Percentiles rank a stretch among this genome's conserved stretches.
Evolutionary conservation across 2,113 vertebrate species (phyloP).

Genomic region (Misgurnus anguillicaudatus): DNA sequence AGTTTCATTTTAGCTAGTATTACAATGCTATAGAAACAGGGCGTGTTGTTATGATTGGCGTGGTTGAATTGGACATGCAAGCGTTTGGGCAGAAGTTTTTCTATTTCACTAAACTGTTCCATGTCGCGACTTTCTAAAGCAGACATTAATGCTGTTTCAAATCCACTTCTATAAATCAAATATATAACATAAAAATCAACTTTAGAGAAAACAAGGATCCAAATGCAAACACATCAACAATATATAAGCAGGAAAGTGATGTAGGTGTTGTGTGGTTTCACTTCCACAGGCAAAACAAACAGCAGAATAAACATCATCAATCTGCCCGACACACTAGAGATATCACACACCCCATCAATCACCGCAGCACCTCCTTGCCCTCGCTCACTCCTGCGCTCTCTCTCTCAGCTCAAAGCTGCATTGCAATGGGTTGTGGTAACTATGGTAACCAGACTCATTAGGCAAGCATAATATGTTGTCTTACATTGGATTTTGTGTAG

Average conservation of each 20-base stretch:
- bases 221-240: no score
- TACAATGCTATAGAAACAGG: no score
- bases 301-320: constrained; percentile 36
- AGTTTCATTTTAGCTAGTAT: no score
- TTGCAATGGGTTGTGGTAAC: constrained; percentile 52
- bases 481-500: neutral
- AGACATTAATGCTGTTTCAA: no score
- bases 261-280: neutral
- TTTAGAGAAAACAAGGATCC: no score
- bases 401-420: constrained; percentile 32
- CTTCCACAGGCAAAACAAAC: constrained; percentile 18
- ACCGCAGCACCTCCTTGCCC: neutral
- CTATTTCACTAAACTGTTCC: no score
- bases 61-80: no score
- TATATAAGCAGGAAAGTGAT: neutral
- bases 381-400: constrained; percentile 19
- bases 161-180: no score
- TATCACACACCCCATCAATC: constrained; percentile 25
- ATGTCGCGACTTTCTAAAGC: no score
- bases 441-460: constrained; percentile 55
- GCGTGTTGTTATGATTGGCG: no score
- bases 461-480: constrained; percentile 46
- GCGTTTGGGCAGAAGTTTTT: no score
- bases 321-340: constrained; percentile 9
- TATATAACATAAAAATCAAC: no score